Percentiles rank a stretch among this genome's conserved stretches.
phyloP scores from a whole-genome alignment of 1,140 invertebrate genomes.

The Zaprionus tsacasi region DNA sequence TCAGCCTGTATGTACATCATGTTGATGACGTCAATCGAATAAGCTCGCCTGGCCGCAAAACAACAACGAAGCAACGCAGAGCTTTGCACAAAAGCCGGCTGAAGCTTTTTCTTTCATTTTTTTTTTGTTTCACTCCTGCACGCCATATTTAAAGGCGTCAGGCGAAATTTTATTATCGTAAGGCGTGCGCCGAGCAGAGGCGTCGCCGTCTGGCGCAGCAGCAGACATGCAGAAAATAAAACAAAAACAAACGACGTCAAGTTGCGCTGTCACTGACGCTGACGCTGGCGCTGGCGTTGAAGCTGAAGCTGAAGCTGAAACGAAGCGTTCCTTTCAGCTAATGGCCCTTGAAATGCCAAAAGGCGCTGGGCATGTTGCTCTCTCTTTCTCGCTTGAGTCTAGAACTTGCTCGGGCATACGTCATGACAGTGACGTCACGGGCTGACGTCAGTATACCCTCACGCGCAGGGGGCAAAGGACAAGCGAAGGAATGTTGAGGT shows the following conservation, averaged over 20 bases:
- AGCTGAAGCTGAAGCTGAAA: conserved; percentile 3
- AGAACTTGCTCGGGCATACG: conserved; percentile 35
- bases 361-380: conserved; percentile 44
- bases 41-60: conserved; percentile 56
- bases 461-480: conserved; percentile 10
- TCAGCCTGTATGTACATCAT: conserved; percentile 62
- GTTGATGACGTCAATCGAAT: conserved; percentile 82
- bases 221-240: conserved; percentile 18
- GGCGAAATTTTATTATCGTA: conserved; percentile 75
- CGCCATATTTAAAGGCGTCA: conserved; percentile 39
- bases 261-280: neutral
- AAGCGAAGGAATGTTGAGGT: conserved; percentile 19
- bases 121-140: conserved; percentile 6
- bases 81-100: conserved; percentile 64
- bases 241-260: conserved; percentile 4
- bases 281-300: conserved; percentile 8
- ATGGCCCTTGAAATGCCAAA: conserved; percentile 73
- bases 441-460: conserved; percentile 64
- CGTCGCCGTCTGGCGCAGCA: conserved; percentile 44
- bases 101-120: conserved; percentile 28
- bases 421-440: conserved; percentile 68
- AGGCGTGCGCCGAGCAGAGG: conserved; percentile 44
- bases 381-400: conserved; percentile 6
- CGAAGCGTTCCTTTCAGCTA: conserved; percentile 42
- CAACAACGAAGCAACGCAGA: conserved; percentile 65